These are phyloP conservation scores for Vespertilio murinus DNA, from an alignment of 2,797 vertebrate genomes.

Conservation along the genomic window DNA sequence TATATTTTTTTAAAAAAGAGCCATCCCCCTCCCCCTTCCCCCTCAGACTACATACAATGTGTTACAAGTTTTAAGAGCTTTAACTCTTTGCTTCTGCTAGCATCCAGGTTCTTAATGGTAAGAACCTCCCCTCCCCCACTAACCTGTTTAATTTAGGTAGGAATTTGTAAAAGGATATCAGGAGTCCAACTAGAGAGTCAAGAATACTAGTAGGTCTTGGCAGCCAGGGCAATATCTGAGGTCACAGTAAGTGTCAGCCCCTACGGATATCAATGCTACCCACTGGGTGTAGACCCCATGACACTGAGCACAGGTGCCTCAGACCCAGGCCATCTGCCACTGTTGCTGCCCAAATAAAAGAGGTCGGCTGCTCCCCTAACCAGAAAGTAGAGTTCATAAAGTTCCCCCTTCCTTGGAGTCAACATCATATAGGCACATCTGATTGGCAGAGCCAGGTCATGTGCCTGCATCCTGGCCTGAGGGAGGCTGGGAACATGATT, in stretches of 20 bases:
- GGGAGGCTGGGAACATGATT: accelerated
- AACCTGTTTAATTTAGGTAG: not conserved
- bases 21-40: too few species aligned
- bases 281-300: accelerated
- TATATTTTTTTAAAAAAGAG: too few species aligned
- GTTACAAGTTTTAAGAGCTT: not conserved
- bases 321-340: not conserved
- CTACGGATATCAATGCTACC: too few species aligned
- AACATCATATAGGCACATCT: not conserved
- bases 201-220: too few species aligned
- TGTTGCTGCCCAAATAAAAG: not conserved
- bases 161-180: not conserved
- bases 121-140: not conserved
- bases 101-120: not conserved
- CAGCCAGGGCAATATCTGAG: not conserved
- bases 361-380: accelerated
- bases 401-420: not conserved
- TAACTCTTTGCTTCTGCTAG: not conserved
- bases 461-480: not conserved
- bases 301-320: accelerated
- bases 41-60: accelerated
- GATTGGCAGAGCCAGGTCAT: not conserved
- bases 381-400: too few species aligned
- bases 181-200: too few species aligned
- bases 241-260: too few species aligned